Evolutionary conservation across 2,888 invertebrate species (phyloP).

Genomic region (Patella caerulea): DNA sequence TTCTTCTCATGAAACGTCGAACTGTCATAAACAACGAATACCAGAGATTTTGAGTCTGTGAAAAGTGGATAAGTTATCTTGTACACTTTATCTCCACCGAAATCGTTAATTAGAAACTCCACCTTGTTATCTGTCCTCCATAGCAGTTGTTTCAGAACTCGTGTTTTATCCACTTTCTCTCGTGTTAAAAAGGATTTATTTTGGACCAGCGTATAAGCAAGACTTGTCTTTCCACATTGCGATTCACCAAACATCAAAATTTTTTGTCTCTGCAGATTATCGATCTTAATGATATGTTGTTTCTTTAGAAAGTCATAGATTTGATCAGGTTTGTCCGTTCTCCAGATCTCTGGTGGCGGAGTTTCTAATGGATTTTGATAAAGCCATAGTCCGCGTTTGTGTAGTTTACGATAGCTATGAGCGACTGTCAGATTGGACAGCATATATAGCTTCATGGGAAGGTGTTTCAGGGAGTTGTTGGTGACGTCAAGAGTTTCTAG

Average conservation of each 20-base stretch:
- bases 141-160: conserved; percentile 51
- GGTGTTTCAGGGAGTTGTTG: conserved; percentile 57
- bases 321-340: conserved; percentile 61
- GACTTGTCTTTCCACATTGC: conserved; percentile 67
- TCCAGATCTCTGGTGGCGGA: conserved; percentile 69
- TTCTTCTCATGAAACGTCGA: conserved; percentile 47
- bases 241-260: conserved; percentile 63
- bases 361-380: conserved; percentile 67
- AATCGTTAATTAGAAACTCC: conserved; percentile 63
- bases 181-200: conserved; percentile 57
- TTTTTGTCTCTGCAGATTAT: conserved; percentile 67
- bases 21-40: conserved; percentile 63
- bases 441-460: conserved; percentile 65
- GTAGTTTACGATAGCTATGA: conserved; percentile 64
- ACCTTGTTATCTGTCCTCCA: conserved; percentile 68
- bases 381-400: conserved; percentile 68
- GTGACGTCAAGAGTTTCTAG: conserved; percentile 68
- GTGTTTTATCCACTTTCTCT: conserved; percentile 50
- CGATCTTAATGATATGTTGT: conserved; percentile 62
- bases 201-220: conserved; percentile 56
- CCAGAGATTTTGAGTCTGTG: conserved; percentile 61
- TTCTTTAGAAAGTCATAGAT: conserved; percentile 66
- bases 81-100: conserved; percentile 64
- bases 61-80: conserved; percentile 58
- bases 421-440: conserved; percentile 60